Evolutionary conservation across 2,888 invertebrate genomes (phyloP).

Genomic region (Conops quadrifasciatus): DNA sequence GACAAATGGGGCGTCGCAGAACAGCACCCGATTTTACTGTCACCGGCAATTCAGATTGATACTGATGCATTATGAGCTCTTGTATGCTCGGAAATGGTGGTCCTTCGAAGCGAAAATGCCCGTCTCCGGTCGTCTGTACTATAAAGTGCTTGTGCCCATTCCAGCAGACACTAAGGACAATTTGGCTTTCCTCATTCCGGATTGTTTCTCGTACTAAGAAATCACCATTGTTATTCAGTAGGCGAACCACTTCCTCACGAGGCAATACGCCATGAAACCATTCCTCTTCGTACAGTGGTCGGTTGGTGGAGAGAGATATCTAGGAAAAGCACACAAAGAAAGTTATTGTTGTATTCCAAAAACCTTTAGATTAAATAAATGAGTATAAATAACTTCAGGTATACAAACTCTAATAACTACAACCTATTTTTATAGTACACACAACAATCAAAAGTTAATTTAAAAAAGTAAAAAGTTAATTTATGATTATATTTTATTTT

Average conservation of each 20-base stretch:
- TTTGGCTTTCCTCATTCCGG: slow-evolving; percentile 89
- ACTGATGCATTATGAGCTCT: slow-evolving; percentile 90
- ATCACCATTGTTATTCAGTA: slow-evolving; percentile 91
- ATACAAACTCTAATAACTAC: neutral
- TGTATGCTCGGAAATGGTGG: slow-evolving; percentile 92
- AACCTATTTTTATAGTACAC: too few species aligned
- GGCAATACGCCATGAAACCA: slow-evolving; percentile 98
- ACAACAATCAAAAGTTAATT: too few species aligned
- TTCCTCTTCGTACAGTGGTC: slow-evolving; percentile 86
- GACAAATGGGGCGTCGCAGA: slow-evolving; percentile 82
- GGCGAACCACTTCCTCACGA: slow-evolving; percentile 91
- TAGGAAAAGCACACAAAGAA: slow-evolving; percentile 40
- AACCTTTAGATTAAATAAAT: neutral
- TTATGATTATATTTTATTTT: too few species aligned
- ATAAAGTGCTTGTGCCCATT: slow-evolving; percentile 97
- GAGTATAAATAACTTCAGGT: neutral
- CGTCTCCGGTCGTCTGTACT: slow-evolving; percentile 92
- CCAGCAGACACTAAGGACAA: slow-evolving; percentile 95
- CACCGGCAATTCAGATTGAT: slow-evolving; percentile 84
- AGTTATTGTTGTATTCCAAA: neutral
- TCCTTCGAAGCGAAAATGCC: slow-evolving; percentile 93
- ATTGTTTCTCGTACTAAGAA: slow-evolving; percentile 94
- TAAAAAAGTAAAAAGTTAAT: too few species aligned
- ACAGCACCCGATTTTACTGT: slow-evolving; percentile 93
- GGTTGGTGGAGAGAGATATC: slow-evolving; percentile 68